Base-by-base conservation (phyloP, 2,888 invertebrate species). In the Mythimna loreyi region DNA sequence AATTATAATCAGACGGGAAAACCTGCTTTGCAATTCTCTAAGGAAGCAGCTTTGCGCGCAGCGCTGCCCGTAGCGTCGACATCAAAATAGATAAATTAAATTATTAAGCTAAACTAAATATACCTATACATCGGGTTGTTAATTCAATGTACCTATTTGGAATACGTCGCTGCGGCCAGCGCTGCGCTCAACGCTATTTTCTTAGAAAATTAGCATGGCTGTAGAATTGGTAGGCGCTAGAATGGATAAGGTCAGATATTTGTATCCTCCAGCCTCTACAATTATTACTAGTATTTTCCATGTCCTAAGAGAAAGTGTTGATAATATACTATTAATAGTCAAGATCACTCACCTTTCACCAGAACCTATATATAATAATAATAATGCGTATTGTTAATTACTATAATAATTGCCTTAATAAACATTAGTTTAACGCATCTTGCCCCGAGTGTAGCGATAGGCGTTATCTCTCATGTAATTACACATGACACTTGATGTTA, bases 391-490 rank as follows among this genome's bases (percentile, higher is more conserved):
- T 40, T 40, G 16, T 40, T n/a, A 61, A 21, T 40, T 36, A 67
- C 8, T 43, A 28, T 3, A 49, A 19, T 68, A 47, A 68, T 21
- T 68, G 25, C 33, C 19, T 7, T 33, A 30, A 28, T 40, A 59
- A 56, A 56, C 53, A 58, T 43, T 60, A 68, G 7, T 73, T 65
- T 58, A 40, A 45, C 25, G 61, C 52, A 43, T 55, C 11, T 62
- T 78, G 75, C 74, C 30, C 59, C 3, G 25, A 21, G 49, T 1
- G 1, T 4, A n/a, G 11, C 2, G 55, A 78, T 59, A 78, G 75
- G 62, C 67, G 67, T 33, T 78, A 75, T 78, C 72, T 21, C 23
- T 40, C 3, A 57, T 33, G 58, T 30, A 7, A 30, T 33, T n/a
- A 8, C 7, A 25, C 36, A 23, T 33, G 8, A 21, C 36, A 11